Percentiles rank a stretch among this genome's conserved stretches.
Conservation (phyloP, 2,113 vertebrate genomes). For the Poeciliopsis prolifica region DNA sequence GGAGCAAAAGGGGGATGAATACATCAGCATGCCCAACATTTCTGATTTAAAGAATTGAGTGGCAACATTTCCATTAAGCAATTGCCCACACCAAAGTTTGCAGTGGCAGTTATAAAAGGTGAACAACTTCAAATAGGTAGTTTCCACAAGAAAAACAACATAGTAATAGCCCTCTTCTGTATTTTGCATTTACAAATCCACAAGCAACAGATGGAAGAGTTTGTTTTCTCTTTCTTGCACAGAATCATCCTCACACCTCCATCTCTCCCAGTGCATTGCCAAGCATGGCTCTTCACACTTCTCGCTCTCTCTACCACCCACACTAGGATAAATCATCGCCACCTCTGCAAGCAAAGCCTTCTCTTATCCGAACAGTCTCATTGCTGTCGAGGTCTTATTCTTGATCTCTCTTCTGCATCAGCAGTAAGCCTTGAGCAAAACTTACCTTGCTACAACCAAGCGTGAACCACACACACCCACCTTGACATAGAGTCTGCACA, state of each 20-base stretch:
- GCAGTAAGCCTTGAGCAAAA: conserved; percentile 22
- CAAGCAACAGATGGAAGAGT: conserved; percentile 7
- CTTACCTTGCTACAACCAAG: conserved; percentile 10
- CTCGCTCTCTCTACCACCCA: conserved; percentile 52
- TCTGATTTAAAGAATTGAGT: too few relatives aligned
- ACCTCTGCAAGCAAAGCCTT: conserved; percentile 39
- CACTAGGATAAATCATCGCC: conserved; percentile 53
- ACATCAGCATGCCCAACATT: background rate
- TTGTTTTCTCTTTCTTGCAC: conserved; percentile 7
- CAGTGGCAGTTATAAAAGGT: background rate
- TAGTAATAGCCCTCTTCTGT: background rate
- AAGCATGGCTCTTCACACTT: conserved; percentile 36
- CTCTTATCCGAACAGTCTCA: conserved; percentile 45
- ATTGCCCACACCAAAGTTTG: background rate
- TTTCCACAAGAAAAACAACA: background rate
- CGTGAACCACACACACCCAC: conserved; percentile 20
- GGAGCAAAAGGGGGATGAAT: background rate
- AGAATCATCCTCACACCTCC: conserved; percentile 38
- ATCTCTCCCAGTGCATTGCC: conserved; percentile 36
- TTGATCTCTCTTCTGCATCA: conserved; percentile 38
- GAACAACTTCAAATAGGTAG: background rate
- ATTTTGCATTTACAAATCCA: conserved; percentile 1
- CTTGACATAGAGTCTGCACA: conserved; percentile 35
- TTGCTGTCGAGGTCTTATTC: conserved; percentile 36
- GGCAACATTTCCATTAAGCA: background rate